These are phyloP conservation scores for Ericerus pela DNA, from an alignment of 1,140 invertebrate species.

Conservation along the genomic window DNA sequence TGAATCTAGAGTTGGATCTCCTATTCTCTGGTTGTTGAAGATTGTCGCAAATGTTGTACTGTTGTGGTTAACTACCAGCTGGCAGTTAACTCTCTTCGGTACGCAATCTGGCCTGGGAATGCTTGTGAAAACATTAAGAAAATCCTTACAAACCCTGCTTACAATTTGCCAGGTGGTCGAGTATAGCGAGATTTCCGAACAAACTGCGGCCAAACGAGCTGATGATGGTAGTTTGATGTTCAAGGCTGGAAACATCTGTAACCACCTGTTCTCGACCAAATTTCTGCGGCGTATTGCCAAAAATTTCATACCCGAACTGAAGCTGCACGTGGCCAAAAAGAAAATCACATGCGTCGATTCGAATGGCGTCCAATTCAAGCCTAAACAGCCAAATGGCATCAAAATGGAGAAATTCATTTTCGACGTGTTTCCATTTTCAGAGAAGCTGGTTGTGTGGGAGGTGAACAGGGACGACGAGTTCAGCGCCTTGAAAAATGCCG, in stretches of 20 bases:
- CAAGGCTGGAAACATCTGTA: conserved; percentile 93
- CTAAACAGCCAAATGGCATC: conserved; percentile 79
- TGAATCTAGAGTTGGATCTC: too few relatives aligned
- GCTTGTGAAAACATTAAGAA: too few relatives aligned
- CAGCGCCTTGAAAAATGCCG: conserved; percentile 89
- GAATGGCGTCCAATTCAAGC: conserved; percentile 52
- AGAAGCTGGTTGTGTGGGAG: conserved; percentile 86
- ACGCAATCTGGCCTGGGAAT: too few relatives aligned
- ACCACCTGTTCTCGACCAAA: conserved; percentile 85
- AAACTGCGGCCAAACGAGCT: conserved; percentile 67
- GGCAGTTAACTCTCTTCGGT: too few relatives aligned
- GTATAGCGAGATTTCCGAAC: conserved; percentile 86
- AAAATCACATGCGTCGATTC: conserved; percentile 81
- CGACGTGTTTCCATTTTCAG: conserved; percentile 88
- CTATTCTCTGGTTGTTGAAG: too few relatives aligned
- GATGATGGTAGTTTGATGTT: conserved; percentile 70
- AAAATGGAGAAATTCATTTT: conserved; percentile 99
- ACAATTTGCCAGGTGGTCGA: too few relatives aligned
- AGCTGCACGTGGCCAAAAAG: conserved; percentile 91
- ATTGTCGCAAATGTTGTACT: too few relatives aligned
- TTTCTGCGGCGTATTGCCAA: conserved; percentile 58
- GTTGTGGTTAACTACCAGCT: too few relatives aligned
- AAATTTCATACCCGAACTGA: conserved; percentile 51
- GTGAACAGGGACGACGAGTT: conserved; percentile 87
- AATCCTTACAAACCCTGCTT: too few relatives aligned